These are phyloP conservation scores for Ptycholaimellus sp. DNA, from an alignment of 2,888 invertebrate genomes.

Conservation along the genomic window DNA sequence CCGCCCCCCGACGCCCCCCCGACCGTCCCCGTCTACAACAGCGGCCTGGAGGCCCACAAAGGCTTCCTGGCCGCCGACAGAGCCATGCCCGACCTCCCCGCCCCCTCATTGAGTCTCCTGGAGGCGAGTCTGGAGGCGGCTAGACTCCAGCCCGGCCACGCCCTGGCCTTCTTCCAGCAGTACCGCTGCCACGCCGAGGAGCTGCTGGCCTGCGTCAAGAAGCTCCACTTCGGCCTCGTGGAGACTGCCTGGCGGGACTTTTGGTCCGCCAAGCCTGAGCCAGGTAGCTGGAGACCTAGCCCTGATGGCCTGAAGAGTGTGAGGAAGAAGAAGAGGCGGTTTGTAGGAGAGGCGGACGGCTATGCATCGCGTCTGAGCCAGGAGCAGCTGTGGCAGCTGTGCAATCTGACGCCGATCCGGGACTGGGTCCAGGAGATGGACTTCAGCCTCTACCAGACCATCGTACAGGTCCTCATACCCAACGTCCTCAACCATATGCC, in stretches of 20 bases:
- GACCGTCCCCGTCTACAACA: not conserved
- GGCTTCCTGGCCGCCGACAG: too few relatives aligned
- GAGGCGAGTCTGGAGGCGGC: too few relatives aligned
- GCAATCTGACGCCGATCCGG: conserved; percentile 27
- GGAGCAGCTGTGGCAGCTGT: conserved; percentile 25
- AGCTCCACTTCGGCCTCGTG: conserved; percentile 63
- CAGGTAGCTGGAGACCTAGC: too few relatives aligned
- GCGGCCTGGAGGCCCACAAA: not conserved
- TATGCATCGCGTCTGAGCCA: conserved; percentile 9
- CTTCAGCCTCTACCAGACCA: conserved; percentile 62
- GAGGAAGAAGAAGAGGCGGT: conserved; percentile 7
- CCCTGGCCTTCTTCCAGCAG: too few relatives aligned
- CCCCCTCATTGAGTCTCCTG: too few relatives aligned
- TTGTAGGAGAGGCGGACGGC: too few relatives aligned
- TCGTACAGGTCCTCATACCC: conserved; percentile 81
- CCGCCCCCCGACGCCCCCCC: not conserved
- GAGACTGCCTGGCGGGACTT: conserved; percentile 74
- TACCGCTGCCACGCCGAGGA: too few relatives aligned
- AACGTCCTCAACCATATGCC: conserved; percentile 83
- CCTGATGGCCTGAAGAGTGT: conserved; percentile 10
- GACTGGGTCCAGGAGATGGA: conserved; percentile 30
- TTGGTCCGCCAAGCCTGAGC: too few relatives aligned
- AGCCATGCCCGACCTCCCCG: too few relatives aligned
- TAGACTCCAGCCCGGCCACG: too few relatives aligned
- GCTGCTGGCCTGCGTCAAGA: conserved; percentile 66